These are phyloP conservation scores for Epinephelus awoara DNA, from an alignment of 2,797 vertebrate species.

Conservation along the genomic window DNA sequence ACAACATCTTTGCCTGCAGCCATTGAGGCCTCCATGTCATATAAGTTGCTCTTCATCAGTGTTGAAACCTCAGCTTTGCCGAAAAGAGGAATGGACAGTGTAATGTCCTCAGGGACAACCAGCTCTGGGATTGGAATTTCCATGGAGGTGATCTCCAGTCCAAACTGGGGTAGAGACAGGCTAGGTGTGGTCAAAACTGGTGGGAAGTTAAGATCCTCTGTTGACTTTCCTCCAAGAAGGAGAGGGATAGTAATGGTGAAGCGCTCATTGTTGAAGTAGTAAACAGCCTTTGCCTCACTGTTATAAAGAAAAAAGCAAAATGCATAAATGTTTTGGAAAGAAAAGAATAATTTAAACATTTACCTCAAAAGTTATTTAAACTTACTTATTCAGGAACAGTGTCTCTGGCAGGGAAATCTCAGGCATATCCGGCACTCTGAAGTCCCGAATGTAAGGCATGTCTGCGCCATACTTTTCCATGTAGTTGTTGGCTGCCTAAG, in stretches of 20 bases:
- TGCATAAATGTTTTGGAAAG: not conserved
- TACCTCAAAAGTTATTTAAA: not conserved
- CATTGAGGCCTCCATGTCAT: constrained; percentile 89
- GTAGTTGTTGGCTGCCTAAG: constrained; percentile 89
- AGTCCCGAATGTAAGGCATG: constrained; percentile 86
- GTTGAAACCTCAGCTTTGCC: constrained; percentile 89
- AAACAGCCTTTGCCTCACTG: constrained; percentile 89
- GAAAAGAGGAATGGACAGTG: constrained; percentile 87
- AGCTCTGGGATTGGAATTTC: constrained; percentile 88
- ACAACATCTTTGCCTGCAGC: constrained; percentile 86
- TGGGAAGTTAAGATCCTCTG: constrained; percentile 85
- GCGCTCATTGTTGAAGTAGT: constrained; percentile 87
- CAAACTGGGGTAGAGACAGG: constrained; percentile 84
- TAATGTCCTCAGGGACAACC: constrained; percentile 86
- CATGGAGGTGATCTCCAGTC: constrained; percentile 85
- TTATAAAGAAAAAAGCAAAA: constrained; percentile 46
- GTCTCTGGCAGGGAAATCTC: constrained; percentile 89
- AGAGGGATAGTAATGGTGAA: constrained; percentile 87
- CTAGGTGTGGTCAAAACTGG: constrained; percentile 85
- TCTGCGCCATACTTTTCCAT: constrained; percentile 84
- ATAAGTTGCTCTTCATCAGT: constrained; percentile 91
- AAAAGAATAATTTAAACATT: not conserved
- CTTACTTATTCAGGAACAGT: constrained; percentile 92
- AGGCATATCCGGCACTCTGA: constrained; percentile 87
- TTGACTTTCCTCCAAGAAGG: constrained; percentile 92